phyloP scores from a whole-genome alignment of 2,888 invertebrate species.

The Seira sanloemensis region DNA sequence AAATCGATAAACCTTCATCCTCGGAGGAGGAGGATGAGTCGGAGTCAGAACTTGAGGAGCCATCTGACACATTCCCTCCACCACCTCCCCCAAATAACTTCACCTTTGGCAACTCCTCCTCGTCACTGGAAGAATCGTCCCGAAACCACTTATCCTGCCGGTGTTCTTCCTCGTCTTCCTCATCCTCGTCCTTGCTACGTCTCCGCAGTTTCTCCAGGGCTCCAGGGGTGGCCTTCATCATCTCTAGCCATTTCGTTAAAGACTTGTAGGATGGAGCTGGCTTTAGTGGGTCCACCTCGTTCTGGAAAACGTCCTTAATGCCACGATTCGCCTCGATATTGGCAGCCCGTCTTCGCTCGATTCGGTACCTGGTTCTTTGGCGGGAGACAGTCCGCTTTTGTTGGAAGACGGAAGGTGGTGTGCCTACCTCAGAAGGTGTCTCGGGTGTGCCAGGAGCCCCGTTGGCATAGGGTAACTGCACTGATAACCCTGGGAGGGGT shows the following conservation, averaged over 20 bases:
- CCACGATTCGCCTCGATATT: slow-evolving; percentile 44
- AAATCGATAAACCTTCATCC: not conserved
- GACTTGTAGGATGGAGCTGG: slow-evolving; percentile 54
- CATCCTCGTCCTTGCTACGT: not conserved
- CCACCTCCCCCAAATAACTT: slow-evolving; percentile 54
- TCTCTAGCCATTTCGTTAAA: slow-evolving; percentile 44
- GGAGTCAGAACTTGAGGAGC: slow-evolving; percentile 45
- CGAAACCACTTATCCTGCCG: not conserved
- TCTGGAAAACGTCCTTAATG: slow-evolving; percentile 51
- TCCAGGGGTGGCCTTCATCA: not conserved
- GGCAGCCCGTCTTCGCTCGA: slow-evolving; percentile 30
- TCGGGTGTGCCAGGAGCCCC: not conserved
- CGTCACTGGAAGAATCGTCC: slow-evolving; percentile 48
- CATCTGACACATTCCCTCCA: slow-evolving; percentile 57
- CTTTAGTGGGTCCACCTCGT: slow-evolving; percentile 63
- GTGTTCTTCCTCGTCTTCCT: not conserved
- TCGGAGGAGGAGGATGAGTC: not conserved
- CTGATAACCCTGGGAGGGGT: not conserved
- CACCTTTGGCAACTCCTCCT: slow-evolving; percentile 39
- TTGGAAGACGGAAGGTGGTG: slow-evolving; percentile 32
- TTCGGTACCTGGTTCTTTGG: slow-evolving; percentile 33
- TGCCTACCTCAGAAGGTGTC: not conserved
- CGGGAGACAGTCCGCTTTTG: slow-evolving; percentile 37
- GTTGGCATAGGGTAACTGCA: too few species aligned
- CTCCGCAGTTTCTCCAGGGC: not conserved